A percentile compares a stretch with the other conserved stretches of the same genome.
Conservation (phyloP, 2,797 vertebrate species). For the Bradypodion ventrale region DNA sequence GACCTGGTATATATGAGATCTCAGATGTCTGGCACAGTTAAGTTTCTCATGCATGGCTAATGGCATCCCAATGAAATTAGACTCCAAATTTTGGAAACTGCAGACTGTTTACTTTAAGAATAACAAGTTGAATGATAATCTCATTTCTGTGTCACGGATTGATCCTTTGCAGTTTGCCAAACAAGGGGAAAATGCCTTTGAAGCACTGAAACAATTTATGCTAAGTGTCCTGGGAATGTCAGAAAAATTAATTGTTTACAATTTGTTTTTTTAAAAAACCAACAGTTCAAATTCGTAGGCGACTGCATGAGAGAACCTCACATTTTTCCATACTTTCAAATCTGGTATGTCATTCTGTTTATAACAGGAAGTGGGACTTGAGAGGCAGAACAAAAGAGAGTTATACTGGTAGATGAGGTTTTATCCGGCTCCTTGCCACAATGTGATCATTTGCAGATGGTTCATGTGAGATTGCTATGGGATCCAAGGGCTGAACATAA, state of each 20-base stretch:
- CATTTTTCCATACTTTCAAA: slow-evolving; percentile 46
- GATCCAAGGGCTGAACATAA: slow-evolving; percentile 55
- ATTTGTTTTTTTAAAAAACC: slow-evolving; percentile 56
- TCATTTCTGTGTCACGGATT: slow-evolving; percentile 54
- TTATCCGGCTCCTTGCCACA: slow-evolving; percentile 52
- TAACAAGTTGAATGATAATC: slow-evolving; percentile 46
- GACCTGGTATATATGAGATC: neutral
- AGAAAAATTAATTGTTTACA: slow-evolving; percentile 54
- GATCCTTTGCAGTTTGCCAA: slow-evolving; percentile 52
- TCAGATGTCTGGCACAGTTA: neutral
- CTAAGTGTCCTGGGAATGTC: slow-evolving; percentile 43
- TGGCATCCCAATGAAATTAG: neutral
- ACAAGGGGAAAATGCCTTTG: slow-evolving; percentile 17
- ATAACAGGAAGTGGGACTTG: slow-evolving; percentile 61
- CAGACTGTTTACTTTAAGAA: slow-evolving; percentile 36
- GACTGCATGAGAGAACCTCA: slow-evolving; percentile 19
- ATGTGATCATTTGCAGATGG: slow-evolving; percentile 74
- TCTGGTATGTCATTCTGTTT: slow-evolving; percentile 57
- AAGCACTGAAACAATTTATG: slow-evolving; percentile 44
- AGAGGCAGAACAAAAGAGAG: slow-evolving; percentile 64
- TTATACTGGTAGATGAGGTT: slow-evolving; percentile 61
- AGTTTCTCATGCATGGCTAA: neutral
- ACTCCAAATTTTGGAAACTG: neutral
- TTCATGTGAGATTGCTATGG: slow-evolving; percentile 44
- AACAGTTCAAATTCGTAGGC: slow-evolving; percentile 40